A percentile compares a stretch with the other conserved stretches of the same genome.
These are phyloP conservation scores for Ceratothoa steindachneri DNA, from an alignment of 2,888 invertebrate species.

Conservation along the genomic window DNA sequence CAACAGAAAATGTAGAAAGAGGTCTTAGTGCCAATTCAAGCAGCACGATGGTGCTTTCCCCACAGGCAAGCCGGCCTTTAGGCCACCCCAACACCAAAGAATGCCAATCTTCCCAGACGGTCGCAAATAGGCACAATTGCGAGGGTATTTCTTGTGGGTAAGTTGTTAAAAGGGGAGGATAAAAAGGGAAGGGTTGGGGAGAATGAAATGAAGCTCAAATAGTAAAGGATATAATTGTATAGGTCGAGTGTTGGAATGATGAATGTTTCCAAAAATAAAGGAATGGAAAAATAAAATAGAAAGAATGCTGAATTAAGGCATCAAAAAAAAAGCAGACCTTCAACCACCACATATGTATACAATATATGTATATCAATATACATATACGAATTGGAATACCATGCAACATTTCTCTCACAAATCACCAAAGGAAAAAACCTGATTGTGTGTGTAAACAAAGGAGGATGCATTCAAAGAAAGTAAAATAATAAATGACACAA, in stretches of 20 bases:
- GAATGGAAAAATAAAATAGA: background rate
- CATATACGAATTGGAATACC: background rate
- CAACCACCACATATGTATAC: background rate
- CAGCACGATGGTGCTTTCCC: background rate
- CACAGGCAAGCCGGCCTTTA: background rate
- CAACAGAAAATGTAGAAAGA: conserved; percentile 21
- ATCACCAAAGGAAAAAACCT: background rate
- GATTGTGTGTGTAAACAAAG: background rate
- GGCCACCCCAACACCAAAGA: conserved; percentile 10
- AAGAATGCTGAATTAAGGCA: background rate
- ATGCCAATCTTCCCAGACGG: background rate
- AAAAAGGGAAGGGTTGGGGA: background rate
- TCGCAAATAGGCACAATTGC: background rate
- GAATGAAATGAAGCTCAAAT: background rate
- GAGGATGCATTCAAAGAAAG: too few species aligned
- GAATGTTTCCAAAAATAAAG: background rate
- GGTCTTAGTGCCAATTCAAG: conserved; percentile 11
- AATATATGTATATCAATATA: background rate
- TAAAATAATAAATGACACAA: too few species aligned
- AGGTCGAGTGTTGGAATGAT: background rate
- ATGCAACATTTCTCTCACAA: background rate
- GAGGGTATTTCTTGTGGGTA: background rate
- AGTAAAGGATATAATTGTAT: background rate
- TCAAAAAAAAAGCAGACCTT: background rate
- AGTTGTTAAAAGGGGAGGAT: background rate